Evolutionary conservation across 2,797 vertebrate species (phyloP), one percentile per base, ranked within the genome.

Genomic region (Xenentodon cancila): DNA sequence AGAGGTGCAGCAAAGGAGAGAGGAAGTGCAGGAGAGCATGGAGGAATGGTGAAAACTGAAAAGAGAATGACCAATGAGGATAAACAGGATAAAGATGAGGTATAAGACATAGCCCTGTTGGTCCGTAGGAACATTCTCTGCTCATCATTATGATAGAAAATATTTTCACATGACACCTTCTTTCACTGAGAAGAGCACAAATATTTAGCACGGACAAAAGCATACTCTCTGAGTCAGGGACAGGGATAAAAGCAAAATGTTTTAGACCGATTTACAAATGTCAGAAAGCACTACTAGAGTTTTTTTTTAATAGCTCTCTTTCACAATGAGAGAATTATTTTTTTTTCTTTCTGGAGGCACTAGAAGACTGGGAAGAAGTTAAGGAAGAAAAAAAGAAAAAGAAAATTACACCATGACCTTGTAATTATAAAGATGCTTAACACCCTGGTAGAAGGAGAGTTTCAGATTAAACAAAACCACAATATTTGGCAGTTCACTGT

Each of bases 11-110:
- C 30, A 52, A 50, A 71, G 59, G 50, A 58, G 57, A 68, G 69
- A 64, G 48, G 81, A 77, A 52, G 75, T 70, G 58, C 53, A 64
- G 45, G 70, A 64, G 68, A 67, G 79, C 82, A 68, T 54, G 54
- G 64, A 73, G 68, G 61, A 57, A 64, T 59, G 60, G 53, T 47
- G 48, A 54, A 37, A 60, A 30, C 8, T 19, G 55, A 59, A 69
- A 61, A 54, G 65, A 77, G 49, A 59, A 59, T 8, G 4, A 69
- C 46, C 58, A 81, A 71, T 54, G 43, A 75, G 79, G 74, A 84
- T 83, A 85, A 81, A 73, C 56, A 74, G 68, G 76, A 87, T 85
- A 65, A 87, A 85, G 64, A 16, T 55, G 52, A 66, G 80, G 67
- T 21, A 63, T 64, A 73, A 81, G 81, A 81, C 73, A 76, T 53